Evolutionary conservation across 2,113 vertebrate species (phyloP).

Genomic region (Alligator sinensis): DNA sequence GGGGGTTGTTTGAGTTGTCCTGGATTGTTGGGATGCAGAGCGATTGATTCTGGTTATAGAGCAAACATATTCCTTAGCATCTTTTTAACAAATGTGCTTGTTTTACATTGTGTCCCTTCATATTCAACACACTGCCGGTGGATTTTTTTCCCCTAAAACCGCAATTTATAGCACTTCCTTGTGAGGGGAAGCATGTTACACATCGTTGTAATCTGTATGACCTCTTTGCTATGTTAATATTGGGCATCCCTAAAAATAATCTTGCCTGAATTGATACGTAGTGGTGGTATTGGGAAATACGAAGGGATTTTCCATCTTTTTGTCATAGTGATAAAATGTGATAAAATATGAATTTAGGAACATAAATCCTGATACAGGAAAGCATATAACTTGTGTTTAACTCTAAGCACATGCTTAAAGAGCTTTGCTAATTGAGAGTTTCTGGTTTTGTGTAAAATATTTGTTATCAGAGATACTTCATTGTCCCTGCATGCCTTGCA

Average conservation of each 20-base stretch:
- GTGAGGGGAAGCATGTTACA: background rate
- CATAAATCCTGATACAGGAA: background rate
- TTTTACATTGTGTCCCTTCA: background rate
- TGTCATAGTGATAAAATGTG: background rate
- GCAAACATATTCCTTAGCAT: background rate
- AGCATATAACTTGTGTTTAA: background rate
- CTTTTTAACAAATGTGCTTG: background rate
- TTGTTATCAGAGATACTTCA: background rate
- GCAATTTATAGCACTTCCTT: background rate
- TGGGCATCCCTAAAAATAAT: background rate
- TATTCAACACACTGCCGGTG: rapidly evolving
- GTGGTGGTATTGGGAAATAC: background rate
- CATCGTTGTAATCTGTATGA: background rate
- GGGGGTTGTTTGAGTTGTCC: background rate
- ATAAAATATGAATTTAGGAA: background rate
- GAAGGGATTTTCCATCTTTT: background rate
- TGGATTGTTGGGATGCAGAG: background rate
- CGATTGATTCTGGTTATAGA: background rate
- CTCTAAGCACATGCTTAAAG: background rate
- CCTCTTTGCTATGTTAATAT: background rate
- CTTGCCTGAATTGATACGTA: background rate
- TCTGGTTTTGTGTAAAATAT: background rate
- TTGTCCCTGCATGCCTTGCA: background rate
- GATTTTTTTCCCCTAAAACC: background rate
- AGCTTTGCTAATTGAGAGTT: background rate